Evolutionary conservation across 2,113 vertebrate genomes (phyloP).

Genomic region (Lathamus discolor): DNA sequence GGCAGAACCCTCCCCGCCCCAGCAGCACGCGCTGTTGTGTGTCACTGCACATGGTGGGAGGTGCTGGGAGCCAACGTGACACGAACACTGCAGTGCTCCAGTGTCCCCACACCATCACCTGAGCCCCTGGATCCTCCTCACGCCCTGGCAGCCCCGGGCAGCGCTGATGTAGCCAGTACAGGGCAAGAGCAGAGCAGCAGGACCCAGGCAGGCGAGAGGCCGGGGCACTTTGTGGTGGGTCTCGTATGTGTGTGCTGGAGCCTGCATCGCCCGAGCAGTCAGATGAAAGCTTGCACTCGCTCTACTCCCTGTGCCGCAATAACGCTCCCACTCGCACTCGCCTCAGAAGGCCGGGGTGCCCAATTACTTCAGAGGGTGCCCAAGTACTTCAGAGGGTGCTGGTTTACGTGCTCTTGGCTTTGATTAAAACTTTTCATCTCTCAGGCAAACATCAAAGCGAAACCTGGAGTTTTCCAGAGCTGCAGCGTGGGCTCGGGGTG

Average conservation of each 20-base stretch:
- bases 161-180: not conserved
- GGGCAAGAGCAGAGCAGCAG: not conserved
- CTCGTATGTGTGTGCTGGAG: not conserved
- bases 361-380: not conserved
- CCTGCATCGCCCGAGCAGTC: not conserved
- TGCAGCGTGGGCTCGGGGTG: not conserved
- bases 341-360: not conserved
- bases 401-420: not conserved
- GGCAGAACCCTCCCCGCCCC: rapidly evolving
- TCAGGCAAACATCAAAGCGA: conserved; percentile 35
- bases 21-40: rapidly evolving
- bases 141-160: not conserved
- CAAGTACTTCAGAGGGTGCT: not conserved
- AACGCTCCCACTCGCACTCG: not conserved
- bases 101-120: not conserved
- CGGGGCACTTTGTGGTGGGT: not conserved
- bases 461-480: not conserved
- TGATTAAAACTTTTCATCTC: conserved; percentile 47
- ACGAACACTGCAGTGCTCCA: not conserved
- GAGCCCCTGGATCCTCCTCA: not conserved
- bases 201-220: not conserved
- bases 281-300: not conserved
- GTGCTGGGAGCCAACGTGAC: not conserved
- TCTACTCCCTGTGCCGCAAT: not conserved
- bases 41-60: not conserved